Base-by-base conservation (phyloP, 1,140 invertebrate genomes). In the Orchesella cincta region DNA sequence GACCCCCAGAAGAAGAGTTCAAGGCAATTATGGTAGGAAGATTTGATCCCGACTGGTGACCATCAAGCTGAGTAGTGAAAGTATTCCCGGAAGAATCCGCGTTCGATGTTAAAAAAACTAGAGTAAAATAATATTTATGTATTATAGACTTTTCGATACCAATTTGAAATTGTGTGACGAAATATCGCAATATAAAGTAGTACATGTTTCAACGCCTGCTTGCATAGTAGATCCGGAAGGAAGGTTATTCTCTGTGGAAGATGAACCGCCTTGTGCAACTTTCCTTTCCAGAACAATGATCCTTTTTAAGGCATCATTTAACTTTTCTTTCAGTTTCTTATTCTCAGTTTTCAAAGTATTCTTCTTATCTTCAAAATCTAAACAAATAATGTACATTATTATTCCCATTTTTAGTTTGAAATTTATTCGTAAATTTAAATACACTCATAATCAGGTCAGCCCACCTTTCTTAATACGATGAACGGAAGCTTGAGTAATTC, bases 401-500 rank as follows among this genome's bases (percentile, higher is more conserved):
- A n/a, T n/a, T n/a, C n/a, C n/a, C n/a, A n/a, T n/a, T n/a, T n/a
- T n/a, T n/a, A n/a, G n/a, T n/a, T n/a, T n/a, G n/a, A n/a, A n/a
- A n/a, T n/a, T n/a, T n/a, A n/a, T n/a, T n/a, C n/a, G n/a, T n/a
- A n/a, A n/a, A n/a, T n/a, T n/a, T n/a, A n/a, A n/a, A n/a, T n/a
- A n/a, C n/a, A n/a, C n/a, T n/a, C n/a, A n/a, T n/a, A n/a, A n/a
- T n/a, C n/a, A n/a, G n/a, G n/a, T n/a, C n/a, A n/a, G n/a, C n/a
- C n/a, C 31, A 67, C 62, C 62, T 67, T 33, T 67, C 33, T 67
- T 67, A 36, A 81, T 81, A 0, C 81, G 71, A 73, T 81, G 81
- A 20, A 81, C 75, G 0, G 78, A 51, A 36, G 81, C 79, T 74
- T 81, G 79, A 73, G 78, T 80, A 12, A 81, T 72, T 20, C 81